Evolutionary conservation across 2,113 vertebrate genomes (phyloP), one percentile per base, ranked within the genome.

Genomic region (Oncorhynchus clarkii): DNA sequence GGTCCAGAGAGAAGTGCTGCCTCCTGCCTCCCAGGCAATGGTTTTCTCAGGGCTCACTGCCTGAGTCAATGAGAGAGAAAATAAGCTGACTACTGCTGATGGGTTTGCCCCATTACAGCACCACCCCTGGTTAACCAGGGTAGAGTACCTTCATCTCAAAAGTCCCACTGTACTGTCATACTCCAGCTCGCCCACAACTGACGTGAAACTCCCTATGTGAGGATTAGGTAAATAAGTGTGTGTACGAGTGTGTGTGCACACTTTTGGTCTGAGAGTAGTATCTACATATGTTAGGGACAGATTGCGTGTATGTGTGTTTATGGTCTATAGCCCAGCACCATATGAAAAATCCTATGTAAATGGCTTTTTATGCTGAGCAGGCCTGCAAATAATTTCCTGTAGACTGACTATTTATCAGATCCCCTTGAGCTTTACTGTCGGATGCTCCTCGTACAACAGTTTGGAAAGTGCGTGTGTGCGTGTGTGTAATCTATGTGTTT

Each of bases 351-450:
- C 27, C 13, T 67, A 16, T 86, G 84, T 85, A 87, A 88, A 88
- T 77, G 69, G 78, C 0, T 81, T 79, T 85, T 84, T 87, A 86
- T 88, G 77, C 81, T 29, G 79, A 82, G 64, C 13, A 72, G 82
- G 83, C 78, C 85, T 90, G 86, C 84, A 84, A 86, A 87, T 89
- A 78, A 89, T 89, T 89, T 90, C 86, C 89, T 88, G 84, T 87
- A 85, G 85, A 73, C 66, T 76, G 86, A 88, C 77, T 86, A 78
- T 86, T 87, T 88, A 88, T 89, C 80, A 57, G 76, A 87, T 87
- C 70, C 83, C 81, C 78, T 86, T 72, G 69, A 85, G 82, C 70
- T 83, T 84, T 68, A 83, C 45, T 70, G 68, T 70, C n/a, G 3
- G 78, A 87, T 18, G 78, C 79, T 89, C 79, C 54, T 85, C 75